Evolutionary conservation across 2,113 vertebrate species (phyloP), one percentile per base, ranked within the genome.

Genomic region (Gnathonemus echidnorhynchus): DNA sequence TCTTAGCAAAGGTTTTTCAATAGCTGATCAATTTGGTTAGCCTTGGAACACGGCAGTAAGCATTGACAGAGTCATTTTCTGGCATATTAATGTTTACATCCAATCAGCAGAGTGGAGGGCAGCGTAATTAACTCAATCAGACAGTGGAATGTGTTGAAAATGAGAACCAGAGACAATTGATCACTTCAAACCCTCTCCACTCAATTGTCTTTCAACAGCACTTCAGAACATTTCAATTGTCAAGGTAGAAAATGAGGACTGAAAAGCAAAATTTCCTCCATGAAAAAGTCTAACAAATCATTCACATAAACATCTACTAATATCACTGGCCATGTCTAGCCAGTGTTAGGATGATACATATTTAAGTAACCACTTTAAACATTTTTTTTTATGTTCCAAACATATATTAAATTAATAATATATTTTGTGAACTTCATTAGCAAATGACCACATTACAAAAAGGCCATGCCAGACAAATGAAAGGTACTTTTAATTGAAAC

Each of bases 51-150:
- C 87, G 70, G 92, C 90, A n/a, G 94, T 93, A 94, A 95, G 94
- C 94, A 95, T 94, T 92, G 91, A 94, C 92, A 10, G 91, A 95
- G 93, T 95, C 92, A 94, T 96, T 96, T 95, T 95, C 94, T 94
- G 94, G 92, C 94, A 94, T 95, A 96, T 95, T 96, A 96, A 96
- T 95, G 95, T 95, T 95, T 95, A 95, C 94, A 95, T 95, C 94
- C 95, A 95, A 95, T 96, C 95, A 96, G 94, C 92, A 89, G 92
- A 94, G 93, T 94, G 94, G 93, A 92, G 94, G 91, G 91, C 90
- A 46, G 93, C 89, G 91, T 95, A 96, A 96, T 96, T 96, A 95
- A 95, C 92, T 94, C 93, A 95, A 95, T 96, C 95, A 96, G 94
- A 94, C 91, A 92, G 90, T 90, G 93, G 93, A 95, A 95, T 94